Percentiles rank a stretch among this genome's conserved stretches.
These are phyloP conservation scores for Ciconia nigra DNA, from an alignment of 2,797 vertebrate genomes.

Conservation along the genomic window DNA sequence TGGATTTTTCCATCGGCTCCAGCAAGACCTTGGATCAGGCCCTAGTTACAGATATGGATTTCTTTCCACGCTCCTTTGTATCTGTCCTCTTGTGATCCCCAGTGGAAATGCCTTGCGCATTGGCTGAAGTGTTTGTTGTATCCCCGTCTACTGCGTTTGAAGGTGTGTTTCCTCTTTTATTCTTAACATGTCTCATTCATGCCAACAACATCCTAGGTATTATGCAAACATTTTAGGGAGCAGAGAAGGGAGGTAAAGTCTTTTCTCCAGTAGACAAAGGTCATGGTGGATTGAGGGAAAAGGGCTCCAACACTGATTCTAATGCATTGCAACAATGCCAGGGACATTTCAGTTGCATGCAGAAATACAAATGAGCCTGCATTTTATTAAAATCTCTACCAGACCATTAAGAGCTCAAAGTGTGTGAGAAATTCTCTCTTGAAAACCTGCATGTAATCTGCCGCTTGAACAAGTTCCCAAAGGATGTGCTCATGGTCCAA, in stretches of 20 bases:
- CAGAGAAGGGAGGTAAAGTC: not conserved
- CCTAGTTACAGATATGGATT: not conserved
- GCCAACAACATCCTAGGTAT: not conserved
- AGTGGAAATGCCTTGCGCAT: not conserved
- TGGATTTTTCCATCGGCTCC: not conserved
- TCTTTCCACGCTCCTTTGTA: not conserved
- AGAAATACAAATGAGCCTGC: not conserved
- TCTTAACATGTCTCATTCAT: not conserved
- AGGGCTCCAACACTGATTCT: not conserved
- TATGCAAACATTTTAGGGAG: not conserved
- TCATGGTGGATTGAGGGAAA: not conserved
- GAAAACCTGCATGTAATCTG: not conserved
- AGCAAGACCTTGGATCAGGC: not conserved
- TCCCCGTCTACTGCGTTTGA: not conserved
- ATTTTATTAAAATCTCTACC: constrained; percentile 5
- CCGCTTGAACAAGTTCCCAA: not conserved
- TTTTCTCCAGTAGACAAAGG: not conserved
- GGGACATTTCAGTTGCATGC: not conserved
- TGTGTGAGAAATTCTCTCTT: constrained; percentile 2
- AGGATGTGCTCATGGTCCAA: not conserved
- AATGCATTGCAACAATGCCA: not conserved
- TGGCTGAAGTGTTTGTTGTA: not conserved
- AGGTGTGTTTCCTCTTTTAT: not conserved
- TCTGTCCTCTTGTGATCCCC: not conserved
- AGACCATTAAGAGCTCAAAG: not conserved